Conservation (phyloP, 2,113 vertebrate genomes). For the Glaucomys volans region DNA sequence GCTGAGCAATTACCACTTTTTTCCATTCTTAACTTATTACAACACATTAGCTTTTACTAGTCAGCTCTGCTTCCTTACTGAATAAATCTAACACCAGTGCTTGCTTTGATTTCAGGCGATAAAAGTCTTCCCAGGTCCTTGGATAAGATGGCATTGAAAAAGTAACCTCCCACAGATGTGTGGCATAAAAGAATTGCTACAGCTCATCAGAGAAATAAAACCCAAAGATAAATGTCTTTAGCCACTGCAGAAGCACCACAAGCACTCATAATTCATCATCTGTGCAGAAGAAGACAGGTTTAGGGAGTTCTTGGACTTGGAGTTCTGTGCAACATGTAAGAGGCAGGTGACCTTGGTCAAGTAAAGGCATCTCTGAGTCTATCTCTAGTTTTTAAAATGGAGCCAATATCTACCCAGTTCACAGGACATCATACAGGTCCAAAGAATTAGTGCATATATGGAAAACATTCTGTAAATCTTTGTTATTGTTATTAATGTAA, state of each 20-base stretch:
- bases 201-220: not conserved
- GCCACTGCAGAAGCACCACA: not conserved
- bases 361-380: not conserved
- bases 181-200: conserved; percentile 8
- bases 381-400: not conserved
- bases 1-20: not conserved
- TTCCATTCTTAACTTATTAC: conserved; percentile 24
- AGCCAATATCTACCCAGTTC: not conserved
- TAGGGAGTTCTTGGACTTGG: not conserved
- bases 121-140: conserved; percentile 8
- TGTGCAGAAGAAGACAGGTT: not conserved
- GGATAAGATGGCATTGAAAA: conserved; percentile 29
- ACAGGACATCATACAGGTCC: not conserved
- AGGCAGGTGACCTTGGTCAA: not conserved
- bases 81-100: conserved; percentile 1
- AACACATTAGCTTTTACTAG: conserved; percentile 30
- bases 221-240: not conserved
- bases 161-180: not conserved
- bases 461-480: not conserved
- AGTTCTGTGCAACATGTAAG: not conserved
- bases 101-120: conserved; percentile 31
- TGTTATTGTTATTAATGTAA: not conserved
- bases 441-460: not conserved
- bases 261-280: not conserved
- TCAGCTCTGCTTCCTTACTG: conserved; percentile 17